Evolutionary conservation across 2,888 invertebrate genomes (phyloP).

Genomic region (Drosophila emarginata): DNA sequence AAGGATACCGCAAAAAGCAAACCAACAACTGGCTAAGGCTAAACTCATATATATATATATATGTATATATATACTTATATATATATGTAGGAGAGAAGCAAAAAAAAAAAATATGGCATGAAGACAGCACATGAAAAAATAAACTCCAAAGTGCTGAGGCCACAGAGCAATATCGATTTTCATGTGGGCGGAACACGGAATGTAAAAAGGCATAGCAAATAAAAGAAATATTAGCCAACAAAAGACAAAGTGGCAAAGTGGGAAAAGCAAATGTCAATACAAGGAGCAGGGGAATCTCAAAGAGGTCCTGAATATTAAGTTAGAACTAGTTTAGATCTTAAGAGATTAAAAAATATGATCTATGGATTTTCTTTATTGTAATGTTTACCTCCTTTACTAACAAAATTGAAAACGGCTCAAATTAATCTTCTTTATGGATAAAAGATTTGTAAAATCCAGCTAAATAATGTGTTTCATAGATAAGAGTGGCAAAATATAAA

Average conservation of each 20-base stretch:
- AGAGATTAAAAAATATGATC: neutral
- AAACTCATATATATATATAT: constrained; percentile 38
- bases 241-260: constrained; percentile 65
- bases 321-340: neutral
- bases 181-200: constrained; percentile 46
- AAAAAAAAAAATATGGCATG: constrained; percentile 27
- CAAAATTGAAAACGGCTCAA: too few relatives aligned
- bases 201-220: constrained; percentile 57
- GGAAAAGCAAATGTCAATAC: constrained; percentile 19
- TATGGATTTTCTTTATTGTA: too few relatives aligned
- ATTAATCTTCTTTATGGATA: too few relatives aligned
- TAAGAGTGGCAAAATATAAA: too few relatives aligned
- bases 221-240: constrained; percentile 74
- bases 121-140: constrained; percentile 31
- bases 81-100: neutral
- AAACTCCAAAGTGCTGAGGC: constrained; percentile 47
- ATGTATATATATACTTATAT: constrained; percentile 16
- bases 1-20: constrained; percentile 72
- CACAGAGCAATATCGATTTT: constrained; percentile 70
- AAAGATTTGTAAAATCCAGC: too few relatives aligned
- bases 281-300: neutral
- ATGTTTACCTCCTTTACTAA: too few relatives aligned
- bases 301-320: neutral
- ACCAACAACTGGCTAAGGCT: constrained; percentile 51
- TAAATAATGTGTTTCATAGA: too few relatives aligned